phyloP scores from a whole-genome alignment of 2,888 invertebrate genomes.

The Melolontha melolontha region DNA sequence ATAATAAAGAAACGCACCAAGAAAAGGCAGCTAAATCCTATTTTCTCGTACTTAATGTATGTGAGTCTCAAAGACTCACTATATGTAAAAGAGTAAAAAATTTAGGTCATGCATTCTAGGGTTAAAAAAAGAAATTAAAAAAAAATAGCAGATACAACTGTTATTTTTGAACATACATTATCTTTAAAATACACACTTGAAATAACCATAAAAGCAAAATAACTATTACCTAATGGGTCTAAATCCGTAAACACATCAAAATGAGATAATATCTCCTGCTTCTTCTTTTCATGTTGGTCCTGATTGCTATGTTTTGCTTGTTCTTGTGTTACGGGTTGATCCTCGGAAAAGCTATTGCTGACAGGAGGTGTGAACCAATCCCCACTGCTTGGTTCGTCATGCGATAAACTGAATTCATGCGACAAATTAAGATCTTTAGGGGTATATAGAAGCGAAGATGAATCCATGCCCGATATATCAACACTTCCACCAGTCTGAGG shows the following conservation, averaged over 20 bases:
- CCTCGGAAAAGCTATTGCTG: constrained; percentile 61
- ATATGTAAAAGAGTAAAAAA: no score
- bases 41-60: no score
- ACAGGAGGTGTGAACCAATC: constrained; percentile 62
- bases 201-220: constrained; percentile 41
- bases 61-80: no score
- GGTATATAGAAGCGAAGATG: constrained; percentile 46
- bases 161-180: constrained; percentile 13
- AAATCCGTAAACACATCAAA: constrained; percentile 93
- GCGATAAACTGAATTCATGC: constrained; percentile 52
- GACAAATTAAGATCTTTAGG: constrained; percentile 57
- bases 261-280: constrained; percentile 64
- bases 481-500: constrained; percentile 58
- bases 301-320: constrained; percentile 55
- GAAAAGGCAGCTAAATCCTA: no score
- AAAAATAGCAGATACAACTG: not conserved
- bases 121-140: constrained; percentile 5
- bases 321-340: constrained; percentile 51
- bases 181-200: constrained; percentile 42
- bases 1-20: no score
- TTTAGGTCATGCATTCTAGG: no score
- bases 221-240: constrained; percentile 85
- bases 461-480: constrained; percentile 48
- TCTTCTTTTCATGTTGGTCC: constrained; percentile 61
- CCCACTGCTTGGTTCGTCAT: constrained; percentile 60